Percentiles rank a stretch among this genome's conserved stretches.
Conservation (phyloP, 2,797 vertebrate genomes). For the Sebastes glaucus region DNA sequence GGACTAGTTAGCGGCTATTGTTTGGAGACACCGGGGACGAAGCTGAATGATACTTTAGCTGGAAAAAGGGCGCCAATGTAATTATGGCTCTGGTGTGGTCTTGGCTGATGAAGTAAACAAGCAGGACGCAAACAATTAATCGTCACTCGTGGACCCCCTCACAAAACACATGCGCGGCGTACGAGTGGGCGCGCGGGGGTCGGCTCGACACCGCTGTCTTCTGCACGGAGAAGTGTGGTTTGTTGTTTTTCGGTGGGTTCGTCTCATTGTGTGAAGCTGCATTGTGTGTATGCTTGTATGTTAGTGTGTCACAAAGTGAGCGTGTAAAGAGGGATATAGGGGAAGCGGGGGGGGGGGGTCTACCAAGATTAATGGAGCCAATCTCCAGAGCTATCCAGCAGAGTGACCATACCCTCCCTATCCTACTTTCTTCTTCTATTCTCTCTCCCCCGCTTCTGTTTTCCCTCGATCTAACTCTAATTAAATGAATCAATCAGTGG, state of each 20-base stretch:
- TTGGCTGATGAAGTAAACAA: slow-evolving; percentile 48
- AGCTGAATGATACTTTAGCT: slow-evolving; percentile 45
- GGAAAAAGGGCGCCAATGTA: slow-evolving; percentile 26
- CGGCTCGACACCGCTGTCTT: neutral
- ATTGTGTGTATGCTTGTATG: slow-evolving; percentile 36
- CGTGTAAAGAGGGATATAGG: slow-evolving; percentile 30
- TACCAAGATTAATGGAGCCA: slow-evolving; percentile 85
- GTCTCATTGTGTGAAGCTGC: neutral
- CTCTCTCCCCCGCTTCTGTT: slow-evolving; percentile 27
- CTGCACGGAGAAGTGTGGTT: neutral
- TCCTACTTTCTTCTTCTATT: slow-evolving; percentile 57
- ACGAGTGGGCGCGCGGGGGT: slow-evolving; percentile 13
- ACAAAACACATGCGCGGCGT: neutral
- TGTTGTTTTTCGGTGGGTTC: slow-evolving; percentile 10
- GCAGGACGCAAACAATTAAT: slow-evolving; percentile 38
- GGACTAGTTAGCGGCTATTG: slow-evolving; percentile 48
- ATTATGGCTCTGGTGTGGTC: slow-evolving; percentile 53
- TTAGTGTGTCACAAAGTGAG: slow-evolving; percentile 56
- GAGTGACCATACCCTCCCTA: slow-evolving; percentile 70
- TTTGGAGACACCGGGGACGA: slow-evolving; percentile 22
- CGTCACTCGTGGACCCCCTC: slow-evolving; percentile 5
- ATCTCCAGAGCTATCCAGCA: slow-evolving; percentile 76
- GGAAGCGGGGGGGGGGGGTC: slow-evolving; percentile 27
- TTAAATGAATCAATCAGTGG: slow-evolving; percentile 88
- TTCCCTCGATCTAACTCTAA: slow-evolving; percentile 78